Evolutionary conservation across 2,797 vertebrate species (phyloP), one percentile per base, ranked within the genome.

Genomic region (Micropoecilia bifurca): DNA sequence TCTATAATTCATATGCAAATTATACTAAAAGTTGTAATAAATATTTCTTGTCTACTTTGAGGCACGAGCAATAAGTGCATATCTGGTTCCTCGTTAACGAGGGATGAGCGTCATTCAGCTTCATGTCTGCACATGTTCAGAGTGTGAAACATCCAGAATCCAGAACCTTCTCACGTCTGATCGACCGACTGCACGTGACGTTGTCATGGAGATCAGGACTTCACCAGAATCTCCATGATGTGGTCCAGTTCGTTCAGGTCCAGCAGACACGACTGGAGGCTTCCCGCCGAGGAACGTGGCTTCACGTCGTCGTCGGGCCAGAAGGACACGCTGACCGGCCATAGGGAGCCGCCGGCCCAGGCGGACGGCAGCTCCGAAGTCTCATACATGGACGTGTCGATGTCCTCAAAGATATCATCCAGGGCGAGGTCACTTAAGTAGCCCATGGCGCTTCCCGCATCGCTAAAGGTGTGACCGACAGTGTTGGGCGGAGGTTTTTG

Each of bases 371-470:
- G 92, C 25, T 97, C 97, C 0, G 96, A 96, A 0, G 95, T 96
- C 84, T 97, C 97, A 0, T 96, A 97, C 97, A 97, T 97, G 0
- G 96, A 97, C 8, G 97, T 97, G 91, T 97, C 97, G 30, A 97
- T 97, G 92, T 97, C 97, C 90, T 97, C 97, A 55, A 97, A 97
- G 87, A 97, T 97, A 89, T 97, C 96, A 77, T 97, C 97, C 87
- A 96, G 95, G 79, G 96, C 95, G 79, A 97, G 94, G 91, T 97
- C 97, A 55, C 96, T 94, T 90, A 97, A 94, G 94, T 97, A 97
- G 90, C 97, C 96, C 79, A 95, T 94, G 84, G 96, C 95, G 85
- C 94, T 97, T 28, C 95, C 95, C 73, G 96, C 96, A 76, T 97
- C 96, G 55, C 96, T 96, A 36, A 95, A 96, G 79, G 95, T 92